Conservation (phyloP, 2,797 vertebrate genomes). For the Sebastes glaucus region DNA sequence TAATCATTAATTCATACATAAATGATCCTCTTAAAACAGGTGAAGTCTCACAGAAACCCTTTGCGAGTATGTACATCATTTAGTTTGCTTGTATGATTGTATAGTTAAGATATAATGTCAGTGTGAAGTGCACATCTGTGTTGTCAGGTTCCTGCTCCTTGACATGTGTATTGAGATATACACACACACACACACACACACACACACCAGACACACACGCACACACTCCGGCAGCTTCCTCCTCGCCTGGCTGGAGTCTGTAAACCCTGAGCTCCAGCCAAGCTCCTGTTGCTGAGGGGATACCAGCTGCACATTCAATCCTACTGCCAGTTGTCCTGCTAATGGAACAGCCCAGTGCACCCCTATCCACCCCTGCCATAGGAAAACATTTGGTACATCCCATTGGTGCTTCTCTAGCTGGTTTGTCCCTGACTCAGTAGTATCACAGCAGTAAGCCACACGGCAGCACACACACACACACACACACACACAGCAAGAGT, state of each 20-base stretch:
- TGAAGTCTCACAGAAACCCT: not conserved
- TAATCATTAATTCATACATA: not conserved
- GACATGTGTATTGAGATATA: slow-evolving; percentile 33
- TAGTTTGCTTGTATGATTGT: not conserved
- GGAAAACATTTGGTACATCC: slow-evolving; percentile 76
- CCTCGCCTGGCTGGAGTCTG: slow-evolving; percentile 53
- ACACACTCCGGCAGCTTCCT: slow-evolving; percentile 32
- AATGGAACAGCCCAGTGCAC: slow-evolving; percentile 56
- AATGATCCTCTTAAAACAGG: not conserved
- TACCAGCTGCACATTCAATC: slow-evolving; percentile 63
- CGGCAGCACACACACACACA: slow-evolving; percentile 11
- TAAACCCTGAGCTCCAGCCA: slow-evolving; percentile 55
- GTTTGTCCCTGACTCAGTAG: slow-evolving; percentile 80
- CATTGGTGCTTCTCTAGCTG: slow-evolving; percentile 73
- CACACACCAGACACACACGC: not conserved
- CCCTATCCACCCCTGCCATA: slow-evolving; percentile 59
- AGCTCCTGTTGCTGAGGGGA: slow-evolving; percentile 71
- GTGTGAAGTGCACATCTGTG: slow-evolving; percentile 4
- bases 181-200: not conserved
- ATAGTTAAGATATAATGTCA: not conserved
- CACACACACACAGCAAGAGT: slow-evolving; percentile 17
- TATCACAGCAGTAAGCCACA: slow-evolving; percentile 72
- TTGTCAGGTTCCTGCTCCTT: slow-evolving; percentile 20
- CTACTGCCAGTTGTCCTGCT: slow-evolving; percentile 39
- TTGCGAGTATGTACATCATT: not conserved